Conservation (phyloP, 64 coral and sea anemone genomes). For the Astreopora myriophthalma region DNA sequence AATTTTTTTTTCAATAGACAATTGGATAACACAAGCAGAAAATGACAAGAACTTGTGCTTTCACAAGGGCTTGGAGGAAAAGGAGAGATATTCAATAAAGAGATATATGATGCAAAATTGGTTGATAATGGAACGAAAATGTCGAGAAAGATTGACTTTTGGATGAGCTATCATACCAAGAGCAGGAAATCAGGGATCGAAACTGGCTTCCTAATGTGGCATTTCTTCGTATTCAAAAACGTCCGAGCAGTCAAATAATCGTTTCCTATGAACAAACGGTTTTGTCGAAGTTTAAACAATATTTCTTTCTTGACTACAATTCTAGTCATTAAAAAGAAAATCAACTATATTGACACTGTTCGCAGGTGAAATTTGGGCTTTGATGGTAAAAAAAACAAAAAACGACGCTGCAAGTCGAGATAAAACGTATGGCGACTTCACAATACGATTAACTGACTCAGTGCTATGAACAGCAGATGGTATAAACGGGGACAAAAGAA, state of each 20-base stretch:
- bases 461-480: constrained; percentile 40
- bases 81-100: constrained; percentile 16
- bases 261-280: not conserved
- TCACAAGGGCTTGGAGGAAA: not conserved
- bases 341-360: not conserved
- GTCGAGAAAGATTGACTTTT: constrained; percentile 14
- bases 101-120: not conserved
- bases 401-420: not conserved
- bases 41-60: not conserved
- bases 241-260: not conserved
- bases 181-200: not conserved
- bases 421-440: not conserved
- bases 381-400: no score
- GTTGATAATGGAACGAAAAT: not conserved
- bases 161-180: not conserved
- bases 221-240: not conserved
- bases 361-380: not conserved
- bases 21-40: not conserved
- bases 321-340: constrained; percentile 2
- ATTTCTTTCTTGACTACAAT: not conserved
- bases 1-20: not conserved
- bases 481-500: constrained; percentile 1
- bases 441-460: not conserved
- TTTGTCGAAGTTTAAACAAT: not conserved
- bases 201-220: not conserved